Percentiles rank a stretch among this genome's conserved stretches.
These are phyloP conservation scores for Drosophila trichaetosa DNA, from an alignment of 2,888 invertebrate species.

Conservation along the genomic window DNA sequence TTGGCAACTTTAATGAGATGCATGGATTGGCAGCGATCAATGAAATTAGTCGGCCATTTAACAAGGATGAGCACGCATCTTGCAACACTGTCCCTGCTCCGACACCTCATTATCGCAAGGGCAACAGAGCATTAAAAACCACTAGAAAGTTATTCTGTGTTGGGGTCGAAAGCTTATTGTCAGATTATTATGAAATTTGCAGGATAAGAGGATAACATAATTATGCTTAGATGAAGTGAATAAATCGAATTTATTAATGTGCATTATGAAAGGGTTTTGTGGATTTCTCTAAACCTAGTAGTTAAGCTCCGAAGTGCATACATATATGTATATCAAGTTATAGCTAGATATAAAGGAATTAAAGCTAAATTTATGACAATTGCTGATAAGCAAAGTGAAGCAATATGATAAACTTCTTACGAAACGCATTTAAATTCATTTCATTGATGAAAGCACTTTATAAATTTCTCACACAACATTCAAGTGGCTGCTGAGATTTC, in stretches of 20 bases:
- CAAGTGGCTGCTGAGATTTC: background rate
- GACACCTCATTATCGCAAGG: background rate
- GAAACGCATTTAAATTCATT: background rate
- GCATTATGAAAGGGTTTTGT: background rate
- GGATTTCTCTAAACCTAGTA: background rate
- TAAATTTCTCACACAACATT: background rate
- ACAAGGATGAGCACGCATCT: constrained; percentile 8
- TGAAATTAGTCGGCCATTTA: constrained; percentile 35
- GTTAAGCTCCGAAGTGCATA: too few relatives aligned
- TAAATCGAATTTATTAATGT: background rate
- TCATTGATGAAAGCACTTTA: background rate
- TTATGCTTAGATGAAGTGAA: background rate
- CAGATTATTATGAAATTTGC: background rate
- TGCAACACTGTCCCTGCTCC: background rate
- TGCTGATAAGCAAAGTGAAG: background rate
- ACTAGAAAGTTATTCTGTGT: background rate
- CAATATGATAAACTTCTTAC: background rate
- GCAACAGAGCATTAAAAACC: background rate
- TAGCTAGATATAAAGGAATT: background rate
- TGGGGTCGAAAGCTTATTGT: background rate
- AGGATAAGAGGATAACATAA: background rate
- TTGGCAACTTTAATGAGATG: constrained; percentile 53
- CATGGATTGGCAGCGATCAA: constrained; percentile 40
- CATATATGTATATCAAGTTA: too few relatives aligned
- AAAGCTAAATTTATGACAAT: background rate